Evolutionary conservation across 2,797 vertebrate species (phyloP), one percentile per base, ranked within the genome.

Genomic region (Xenops minutus): DNA sequence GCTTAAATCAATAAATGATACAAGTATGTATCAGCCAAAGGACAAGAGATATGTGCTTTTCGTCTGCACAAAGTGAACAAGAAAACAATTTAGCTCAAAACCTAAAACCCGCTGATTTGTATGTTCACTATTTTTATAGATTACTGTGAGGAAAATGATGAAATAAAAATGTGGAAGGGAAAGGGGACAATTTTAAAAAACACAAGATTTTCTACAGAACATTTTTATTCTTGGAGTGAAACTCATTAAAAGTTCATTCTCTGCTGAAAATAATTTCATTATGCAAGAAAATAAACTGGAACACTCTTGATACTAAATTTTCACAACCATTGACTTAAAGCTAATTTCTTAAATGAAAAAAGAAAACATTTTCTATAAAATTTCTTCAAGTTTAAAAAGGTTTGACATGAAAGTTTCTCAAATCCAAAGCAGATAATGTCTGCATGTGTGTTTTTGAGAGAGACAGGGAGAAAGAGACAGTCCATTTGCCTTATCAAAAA

Each of bases 401-500:
- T 54, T 89, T 78, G 12, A 86, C 9, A 10, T 16, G 5, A 48
- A 73, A 36, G n/a, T 66, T 92, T 81, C 55, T 79, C 55, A 88
- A 92, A 89, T 80, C 10, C 29, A 72, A 75, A 77, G 43, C 32
- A 79, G 64, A 81, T 55, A 75, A 10, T 26, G 6, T 72, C 6
- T 82, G 24, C 2, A 1, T 64, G 5, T 44, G 12, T 44, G 20
- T 71, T 22, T 72, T 48, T 12, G 23, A 14, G 34, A 49, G 61
- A 76, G 29, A 76, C 26, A 34, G 19, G 3, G 23, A 59, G 23
- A 36, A 71, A 66, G 64, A 89, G 19, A 54, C 12, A 73, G 66
- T 79, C 41, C 61, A 87, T 92, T 49, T 71, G 64, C 77, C 76
- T 92, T 95, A 94, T 90, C 95, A 95, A 84, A 96, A 90, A 93